Base-by-base conservation (phyloP, 2,888 invertebrate genomes). In the Cheilosia grossa region DNA sequence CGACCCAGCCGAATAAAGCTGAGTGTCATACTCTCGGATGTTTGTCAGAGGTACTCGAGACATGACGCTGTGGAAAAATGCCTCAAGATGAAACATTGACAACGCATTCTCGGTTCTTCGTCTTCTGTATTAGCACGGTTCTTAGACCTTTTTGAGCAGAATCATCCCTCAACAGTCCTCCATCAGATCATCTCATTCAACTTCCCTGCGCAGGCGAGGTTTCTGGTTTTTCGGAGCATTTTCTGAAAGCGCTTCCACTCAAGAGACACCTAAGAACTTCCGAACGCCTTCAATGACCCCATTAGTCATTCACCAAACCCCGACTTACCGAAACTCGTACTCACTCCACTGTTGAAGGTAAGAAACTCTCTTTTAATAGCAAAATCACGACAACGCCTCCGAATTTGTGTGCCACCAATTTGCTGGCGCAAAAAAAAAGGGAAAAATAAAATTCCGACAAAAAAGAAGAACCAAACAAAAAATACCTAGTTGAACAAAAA, bases 301-400 rank as follows among this genome's bases (percentile, higher is more conserved):
- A 10, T 2, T 10, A 51, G 13, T 51, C 49, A 1, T 51, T 51
- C 13, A 13, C 24, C 24, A 5, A 24, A 51, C 24, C 24, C 37
- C 27, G 47, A 58, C 58, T 21, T 51, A 13, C n/a, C 17, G 51
- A 51, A 72, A 72, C 27, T 72, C 21, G 42, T 24, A 9, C 40
- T 40, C 37, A 72, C 72, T 61, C 27, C 47, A 70, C 6, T 37
- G 2, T 2, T 40, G 42, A 21, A 15, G 10, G 1, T 15, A 10
- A 24, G 42, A 51, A 27, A 27, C 10, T 9, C 6, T 10, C 13
- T 42, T 24, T 9, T 42, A 37, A 24, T 19, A 37, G 7, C 9
- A 54, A 47, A 78, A 64, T 69, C 83, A 83, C 80, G 75, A 81
- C 54, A 85, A 81, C 81, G 75, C 81, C 81, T 85, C 63, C 72